A percentile compares a stretch with the other conserved stretches of the same genome.
Evolutionary conservation across 2,113 vertebrate species (phyloP).

Genomic region (Phylloscopus whistleri): DNA sequence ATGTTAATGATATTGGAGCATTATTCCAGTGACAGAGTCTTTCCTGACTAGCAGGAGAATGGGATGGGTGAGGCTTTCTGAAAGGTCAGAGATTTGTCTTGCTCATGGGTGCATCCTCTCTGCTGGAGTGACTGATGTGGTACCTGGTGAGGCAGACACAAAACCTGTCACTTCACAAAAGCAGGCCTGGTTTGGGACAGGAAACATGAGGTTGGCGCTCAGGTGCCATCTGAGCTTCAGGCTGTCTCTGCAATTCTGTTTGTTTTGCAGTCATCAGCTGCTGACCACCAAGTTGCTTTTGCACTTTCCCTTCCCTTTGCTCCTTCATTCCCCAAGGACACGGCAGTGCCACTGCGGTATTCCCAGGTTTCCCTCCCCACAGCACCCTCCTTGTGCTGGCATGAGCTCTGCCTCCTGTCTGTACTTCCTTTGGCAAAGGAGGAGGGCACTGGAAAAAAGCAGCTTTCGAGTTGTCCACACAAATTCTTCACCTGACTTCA

Average conservation of each 20-base stretch:
- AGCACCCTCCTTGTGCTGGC: neutral
- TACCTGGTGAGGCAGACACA: neutral
- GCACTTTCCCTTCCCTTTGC: neutral
- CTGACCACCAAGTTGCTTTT: neutral
- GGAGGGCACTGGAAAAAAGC: neutral
- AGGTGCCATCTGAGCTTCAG: neutral
- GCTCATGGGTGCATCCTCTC: neutral
- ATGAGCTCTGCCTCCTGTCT: neutral
- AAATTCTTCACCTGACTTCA: neutral
- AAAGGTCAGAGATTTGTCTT: neutral
- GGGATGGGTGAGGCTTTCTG: neutral
- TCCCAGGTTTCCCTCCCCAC: neutral
- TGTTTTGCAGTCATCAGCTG: neutral
- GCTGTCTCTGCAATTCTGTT: neutral
- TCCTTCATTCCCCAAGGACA: neutral
- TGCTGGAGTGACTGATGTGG: neutral
- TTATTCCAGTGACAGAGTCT: neutral
- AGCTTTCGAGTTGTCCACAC: neutral
- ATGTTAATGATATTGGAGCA: neutral
- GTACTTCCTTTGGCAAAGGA: neutral
- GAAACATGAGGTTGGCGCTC: neutral
- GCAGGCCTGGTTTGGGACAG: neutral
- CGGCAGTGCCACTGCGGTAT: rapidly evolving
- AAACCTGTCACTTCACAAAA: neutral
- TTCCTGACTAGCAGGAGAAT: neutral